Percentiles rank a stretch among this genome's conserved stretches.
phyloP scores from a whole-genome alignment of 2,888 invertebrate species.

The Rotaria sp. region DNA sequence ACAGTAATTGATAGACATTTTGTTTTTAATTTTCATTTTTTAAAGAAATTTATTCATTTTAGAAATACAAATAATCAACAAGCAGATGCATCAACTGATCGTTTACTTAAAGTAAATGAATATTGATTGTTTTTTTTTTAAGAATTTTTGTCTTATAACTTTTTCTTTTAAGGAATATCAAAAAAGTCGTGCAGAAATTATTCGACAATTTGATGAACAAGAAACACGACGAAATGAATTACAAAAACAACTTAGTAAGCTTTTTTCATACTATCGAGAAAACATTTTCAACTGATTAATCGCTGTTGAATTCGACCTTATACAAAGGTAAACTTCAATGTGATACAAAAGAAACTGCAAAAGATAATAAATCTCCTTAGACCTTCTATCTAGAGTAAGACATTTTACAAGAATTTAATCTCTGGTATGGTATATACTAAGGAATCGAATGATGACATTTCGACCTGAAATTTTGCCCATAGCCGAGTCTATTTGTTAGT shows the following conservation, averaged over 20 bases:
- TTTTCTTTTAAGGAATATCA: slow-evolving; percentile 35
- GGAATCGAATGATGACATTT: too few relatives aligned
- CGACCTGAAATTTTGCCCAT: too few relatives aligned
- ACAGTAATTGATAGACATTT: not conserved
- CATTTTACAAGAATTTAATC: too few relatives aligned
- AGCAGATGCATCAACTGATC: slow-evolving; percentile 13
- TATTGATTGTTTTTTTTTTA: not conserved
- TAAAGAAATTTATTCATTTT: not conserved
- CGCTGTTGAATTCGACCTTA: too few relatives aligned
- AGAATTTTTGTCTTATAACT: not conserved
- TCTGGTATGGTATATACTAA: too few relatives aligned
- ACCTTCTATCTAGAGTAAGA: too few relatives aligned
- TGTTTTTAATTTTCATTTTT: not conserved
- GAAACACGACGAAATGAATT: slow-evolving; percentile 56
- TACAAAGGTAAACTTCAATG: too few relatives aligned
- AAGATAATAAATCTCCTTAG: too few relatives aligned
- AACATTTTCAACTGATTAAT: too few relatives aligned
- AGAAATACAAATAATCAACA: not conserved
- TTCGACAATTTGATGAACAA: slow-evolving; percentile 45
- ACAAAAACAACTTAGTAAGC: slow-evolving; percentile 59
- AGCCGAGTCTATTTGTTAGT: too few relatives aligned
- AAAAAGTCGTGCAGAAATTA: slow-evolving; percentile 37
- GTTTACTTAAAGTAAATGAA: slow-evolving; percentile 11
- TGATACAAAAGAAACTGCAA: too few relatives aligned
- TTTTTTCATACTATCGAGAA: too few relatives aligned